Conservation (phyloP, 2,888 invertebrate species). For the Caenorhabditis zanzibari region DNA sequence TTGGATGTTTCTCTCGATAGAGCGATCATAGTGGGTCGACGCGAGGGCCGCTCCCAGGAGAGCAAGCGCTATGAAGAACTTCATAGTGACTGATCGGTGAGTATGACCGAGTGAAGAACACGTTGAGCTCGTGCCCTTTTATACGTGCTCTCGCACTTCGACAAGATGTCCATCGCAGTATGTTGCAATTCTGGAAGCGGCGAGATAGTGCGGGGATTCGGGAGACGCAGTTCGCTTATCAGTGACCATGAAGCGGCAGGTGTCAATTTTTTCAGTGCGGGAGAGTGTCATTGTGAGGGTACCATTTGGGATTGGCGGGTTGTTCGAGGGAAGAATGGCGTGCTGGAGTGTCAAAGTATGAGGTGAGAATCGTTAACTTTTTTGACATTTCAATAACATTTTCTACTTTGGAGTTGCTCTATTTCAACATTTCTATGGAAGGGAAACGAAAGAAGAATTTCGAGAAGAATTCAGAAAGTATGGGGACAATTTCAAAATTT, state of each 20-base stretch:
- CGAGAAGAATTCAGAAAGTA: background rate
- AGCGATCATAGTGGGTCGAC: constrained; percentile 46
- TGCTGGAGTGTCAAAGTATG: constrained; percentile 52
- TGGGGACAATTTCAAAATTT: background rate
- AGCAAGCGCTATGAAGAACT: constrained; percentile 63
- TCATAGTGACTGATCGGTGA: constrained; percentile 56
- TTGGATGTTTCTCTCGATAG: constrained; percentile 55
- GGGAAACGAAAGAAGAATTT: background rate
- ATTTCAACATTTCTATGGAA: constrained; percentile 28
- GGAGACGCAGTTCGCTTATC: constrained; percentile 54
- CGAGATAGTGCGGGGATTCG: constrained; percentile 36
- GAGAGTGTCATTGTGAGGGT: constrained; percentile 55
- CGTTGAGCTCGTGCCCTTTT: constrained; percentile 46
- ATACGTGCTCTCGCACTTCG: constrained; percentile 55
- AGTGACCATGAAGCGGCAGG: constrained; percentile 35
- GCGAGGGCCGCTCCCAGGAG: constrained; percentile 65
- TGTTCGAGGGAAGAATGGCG: constrained; percentile 18
- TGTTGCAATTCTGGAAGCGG: constrained; percentile 59
- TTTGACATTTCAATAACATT: constrained; percentile 45
- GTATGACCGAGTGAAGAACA: constrained; percentile 55
- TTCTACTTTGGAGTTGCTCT: constrained; percentile 51
- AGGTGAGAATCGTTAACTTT: constrained; percentile 31
- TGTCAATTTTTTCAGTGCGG: constrained; percentile 58
- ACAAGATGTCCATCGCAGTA: constrained; percentile 62
- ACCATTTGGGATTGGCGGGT: constrained; percentile 61